Conservation (phyloP, 2,113 vertebrate genomes). For the Maccullochella peelii region DNA sequence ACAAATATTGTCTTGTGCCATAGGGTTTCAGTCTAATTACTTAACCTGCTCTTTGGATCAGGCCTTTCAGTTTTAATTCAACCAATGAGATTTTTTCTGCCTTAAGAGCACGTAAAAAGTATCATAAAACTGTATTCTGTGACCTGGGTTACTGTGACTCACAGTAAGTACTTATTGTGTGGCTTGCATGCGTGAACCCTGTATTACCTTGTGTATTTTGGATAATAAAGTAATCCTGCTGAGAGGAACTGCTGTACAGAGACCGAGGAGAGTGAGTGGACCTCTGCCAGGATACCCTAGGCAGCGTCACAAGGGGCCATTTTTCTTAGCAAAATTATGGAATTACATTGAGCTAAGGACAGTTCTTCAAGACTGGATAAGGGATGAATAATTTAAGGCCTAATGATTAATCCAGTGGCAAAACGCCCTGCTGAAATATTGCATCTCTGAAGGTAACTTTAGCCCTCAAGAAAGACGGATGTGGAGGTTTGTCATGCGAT, state of each 20-base stretch:
- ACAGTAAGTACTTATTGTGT: not conserved
- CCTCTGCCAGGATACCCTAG: constrained; percentile 30
- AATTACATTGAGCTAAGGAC: constrained; percentile 64
- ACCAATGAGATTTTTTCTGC: constrained; percentile 7
- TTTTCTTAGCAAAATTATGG: constrained; percentile 63
- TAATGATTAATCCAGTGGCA: constrained; percentile 74
- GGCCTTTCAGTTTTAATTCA: not conserved
- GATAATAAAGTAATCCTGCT: constrained; percentile 12
- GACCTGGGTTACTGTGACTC: not conserved
- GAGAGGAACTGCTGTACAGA: constrained; percentile 1
- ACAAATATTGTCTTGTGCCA: not conserved
- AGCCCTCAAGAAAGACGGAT: constrained; percentile 80
- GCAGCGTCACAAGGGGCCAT: constrained; percentile 26
- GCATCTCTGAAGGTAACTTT: constrained; percentile 78
- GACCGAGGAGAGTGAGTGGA: not conserved
- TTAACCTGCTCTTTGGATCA: not conserved
- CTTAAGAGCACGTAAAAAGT: not conserved
- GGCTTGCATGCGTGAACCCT: constrained; percentile 15
- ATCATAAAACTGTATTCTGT: not conserved
- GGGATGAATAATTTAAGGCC: constrained; percentile 75
- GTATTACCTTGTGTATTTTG: constrained; percentile 36
- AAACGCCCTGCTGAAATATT: constrained; percentile 67
- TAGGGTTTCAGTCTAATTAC: not conserved
- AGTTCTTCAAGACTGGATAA: constrained; percentile 67
- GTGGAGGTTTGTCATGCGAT: constrained; percentile 69